Evolutionary conservation across 1,140 invertebrate species (phyloP), one percentile per base, ranked within the genome.

Genomic region (Caenorhabditis remanei): DNA sequence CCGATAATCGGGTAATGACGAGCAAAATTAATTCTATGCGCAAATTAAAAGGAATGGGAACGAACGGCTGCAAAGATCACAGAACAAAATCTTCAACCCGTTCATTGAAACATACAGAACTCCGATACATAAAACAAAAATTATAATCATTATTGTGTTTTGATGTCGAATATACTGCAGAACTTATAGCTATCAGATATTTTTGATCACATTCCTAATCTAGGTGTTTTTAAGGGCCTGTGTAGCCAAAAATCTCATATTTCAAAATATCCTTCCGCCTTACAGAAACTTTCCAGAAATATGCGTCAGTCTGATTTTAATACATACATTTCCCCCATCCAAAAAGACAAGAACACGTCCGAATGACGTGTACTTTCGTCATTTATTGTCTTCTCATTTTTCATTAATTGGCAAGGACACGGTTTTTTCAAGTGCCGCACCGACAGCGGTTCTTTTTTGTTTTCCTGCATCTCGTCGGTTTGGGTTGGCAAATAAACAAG

Each of bases 311-410:
- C 61, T 9, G 32, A 63, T 63, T 63, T 21, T 24, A 21, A 6
- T 21, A 63, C 24, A 32, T 11, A 24, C 24, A 40, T 11, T 24
- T 63, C 24, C 50, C 3, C 50, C 50, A 9, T 53, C 16, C 50
- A 53, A 53, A 14, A 53, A 16, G 16, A 32, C 61, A n/a, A 14
- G 61, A 32, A 11, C 24, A 7, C 19, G 24, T 32, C 13, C 21
- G 53, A 50, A 46, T 79, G 71, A 50, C 71, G 40, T 71, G n/a
- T 13, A 11, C 41, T 16, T 16, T 53, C 50, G 16, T 3, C 71
- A 63, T n/a, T 21, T 79, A 50, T 50, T 50, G 71, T 50, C 71
- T 79, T 21, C 71, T 79, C 71, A 79, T 79, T 50, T 79, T 79
- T 79, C 71, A 79, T 48, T 40, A 79, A 79, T 79, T 79, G 53